Percentiles rank a stretch among this genome's conserved stretches.
These are phyloP conservation scores for Tribolium madens DNA, from an alignment of 1,140 invertebrate species.

Conservation along the genomic window DNA sequence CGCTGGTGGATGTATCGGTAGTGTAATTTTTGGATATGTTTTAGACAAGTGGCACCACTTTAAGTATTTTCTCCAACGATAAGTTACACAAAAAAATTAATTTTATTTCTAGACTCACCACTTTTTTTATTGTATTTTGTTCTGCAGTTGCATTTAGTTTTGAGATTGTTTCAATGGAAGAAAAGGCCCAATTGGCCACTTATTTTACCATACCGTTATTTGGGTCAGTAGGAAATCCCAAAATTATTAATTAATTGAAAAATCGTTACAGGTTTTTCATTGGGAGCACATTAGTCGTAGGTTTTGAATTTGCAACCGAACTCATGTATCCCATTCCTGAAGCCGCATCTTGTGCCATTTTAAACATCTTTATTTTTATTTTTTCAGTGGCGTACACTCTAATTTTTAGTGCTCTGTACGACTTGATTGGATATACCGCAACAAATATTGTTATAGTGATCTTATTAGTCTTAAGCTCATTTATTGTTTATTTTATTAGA, in stretches of 20 bases:
- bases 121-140: constrained; percentile 37
- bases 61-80: constrained; percentile 51
- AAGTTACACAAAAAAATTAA: neutral
- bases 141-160: constrained; percentile 41
- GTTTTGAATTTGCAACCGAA: constrained; percentile 58
- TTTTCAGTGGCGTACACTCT: constrained; percentile 54
- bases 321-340: constrained; percentile 58
- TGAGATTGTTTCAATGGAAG: constrained; percentile 28
- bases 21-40: constrained; percentile 57
- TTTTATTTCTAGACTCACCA: constrained; percentile 41
- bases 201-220: constrained; percentile 54
- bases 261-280: constrained; percentile 41
- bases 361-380: constrained; percentile 54
- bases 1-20: constrained; percentile 58
- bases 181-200: constrained; percentile 38
- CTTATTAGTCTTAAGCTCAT: constrained; percentile 40
- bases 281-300: constrained; percentile 52
- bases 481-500: constrained; percentile 48
- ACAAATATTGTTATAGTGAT: constrained; percentile 48
- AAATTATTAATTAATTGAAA: neutral
- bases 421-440: constrained; percentile 43
- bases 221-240: constrained; percentile 47
- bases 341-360: constrained; percentile 50
- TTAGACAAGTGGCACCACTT: constrained; percentile 60
- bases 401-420: constrained; percentile 47